These are phyloP conservation scores for Leptobrachium ailaonicum DNA, from an alignment of 2,113 vertebrate species.

Conservation along the genomic window DNA sequence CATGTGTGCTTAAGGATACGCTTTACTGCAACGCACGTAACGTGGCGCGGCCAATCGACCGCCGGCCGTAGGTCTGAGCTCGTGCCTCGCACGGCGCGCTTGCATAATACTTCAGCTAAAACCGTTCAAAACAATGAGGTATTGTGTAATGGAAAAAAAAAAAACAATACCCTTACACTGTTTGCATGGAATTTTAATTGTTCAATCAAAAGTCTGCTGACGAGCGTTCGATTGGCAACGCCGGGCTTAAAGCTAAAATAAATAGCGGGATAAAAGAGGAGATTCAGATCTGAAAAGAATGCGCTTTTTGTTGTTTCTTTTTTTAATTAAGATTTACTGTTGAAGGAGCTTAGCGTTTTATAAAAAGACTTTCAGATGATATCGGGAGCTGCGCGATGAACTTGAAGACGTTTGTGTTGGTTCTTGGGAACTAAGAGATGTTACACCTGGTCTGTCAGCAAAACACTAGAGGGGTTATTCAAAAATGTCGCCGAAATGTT, in stretches of 20 bases:
- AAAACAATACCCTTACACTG: background rate
- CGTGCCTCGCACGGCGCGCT: conserved; percentile 1
- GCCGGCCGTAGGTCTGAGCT: background rate
- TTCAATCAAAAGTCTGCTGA: conserved; percentile 7
- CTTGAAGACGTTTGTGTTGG: no score
- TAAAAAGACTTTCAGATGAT: no score
- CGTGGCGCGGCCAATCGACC: background rate
- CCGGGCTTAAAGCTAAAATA: background rate
- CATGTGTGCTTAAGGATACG: background rate
- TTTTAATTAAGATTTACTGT: background rate
- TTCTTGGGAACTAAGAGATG: no score
- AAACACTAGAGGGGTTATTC: no score
- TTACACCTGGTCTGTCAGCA: no score
- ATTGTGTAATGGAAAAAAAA: conserved; percentile 8
- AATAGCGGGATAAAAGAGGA: background rate
- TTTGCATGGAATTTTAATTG: conserved; percentile 33
- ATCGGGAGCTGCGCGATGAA: no score
- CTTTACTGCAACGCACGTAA: background rate
- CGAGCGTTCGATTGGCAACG: conserved; percentile 10
- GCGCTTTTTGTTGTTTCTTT: background rate
- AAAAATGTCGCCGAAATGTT: no score
- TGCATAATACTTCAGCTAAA: conserved; percentile 2
- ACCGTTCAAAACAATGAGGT: conserved; percentile 14
- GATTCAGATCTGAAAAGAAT: background rate
- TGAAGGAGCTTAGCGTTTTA: background rate